Evolutionary conservation across 2,888 invertebrate species (phyloP), one percentile per base, ranked within the genome.

Genomic region (Bugulina stolonifera): DNA sequence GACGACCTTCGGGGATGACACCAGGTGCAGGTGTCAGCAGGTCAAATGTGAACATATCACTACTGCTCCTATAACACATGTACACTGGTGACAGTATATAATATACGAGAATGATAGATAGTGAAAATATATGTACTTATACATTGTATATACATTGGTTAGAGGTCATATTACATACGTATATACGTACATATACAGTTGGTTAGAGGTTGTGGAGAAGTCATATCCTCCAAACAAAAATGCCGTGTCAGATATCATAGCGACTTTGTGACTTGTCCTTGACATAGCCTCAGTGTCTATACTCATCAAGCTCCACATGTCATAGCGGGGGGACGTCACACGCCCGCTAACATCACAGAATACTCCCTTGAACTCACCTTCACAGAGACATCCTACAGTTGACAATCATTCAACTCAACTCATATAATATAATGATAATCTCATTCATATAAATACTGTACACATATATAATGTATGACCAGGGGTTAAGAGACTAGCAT

Each of bases 291-390:
- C 25, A 29, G 32, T 64, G 32, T 34, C 32, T 14, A 64, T n/a
- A 64, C 64, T 34, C 64, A 64, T 27, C 29, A 64, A 32, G 5
- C 32, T 22, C 64, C 64, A 64, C 3, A 5, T 18, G 18, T 43
- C 10, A 43, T 5, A 5, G 43, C 18, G 18, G 18, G 18, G 43
- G 3, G 10, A 10, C 5, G 43, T 10, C 43, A 10, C 10, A 18
- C 5, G 18, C 43, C 5, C 32, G 3, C 10, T 5, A 27, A 89
- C 88, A 78, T 93, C 91, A 82, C 95, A 96, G 80, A 92, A 93
- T 0, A 88, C 88, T 0, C 94, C 94, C 18, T 91, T 91, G 90
- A 91, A 93, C 78, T 91, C 90, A 71, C 89, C 89, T 75, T 90
- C 89, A 84, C 96, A 96, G 72, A 90, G 89, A 82, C 95, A 95